These are phyloP conservation scores for Osmerus mordax DNA, from an alignment of 2,113 vertebrate species.

Conservation along the genomic window DNA sequence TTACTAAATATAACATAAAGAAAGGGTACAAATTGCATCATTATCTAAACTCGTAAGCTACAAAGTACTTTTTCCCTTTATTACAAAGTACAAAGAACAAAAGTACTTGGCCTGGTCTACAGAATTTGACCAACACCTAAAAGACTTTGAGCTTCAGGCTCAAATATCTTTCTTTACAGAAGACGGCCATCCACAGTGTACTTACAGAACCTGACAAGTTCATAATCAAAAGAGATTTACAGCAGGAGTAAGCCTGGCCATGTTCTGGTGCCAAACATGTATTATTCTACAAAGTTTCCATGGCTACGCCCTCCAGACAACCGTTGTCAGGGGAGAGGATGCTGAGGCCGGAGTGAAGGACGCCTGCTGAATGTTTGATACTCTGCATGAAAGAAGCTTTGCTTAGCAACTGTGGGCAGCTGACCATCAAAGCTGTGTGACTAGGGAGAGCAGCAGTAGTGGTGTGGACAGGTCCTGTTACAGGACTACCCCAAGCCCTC, in stretches of 20 bases:
- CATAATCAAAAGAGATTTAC: constrained; percentile 2
- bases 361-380: constrained; percentile 38
- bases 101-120: background rate
- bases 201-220: background rate
- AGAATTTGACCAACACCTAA: background rate
- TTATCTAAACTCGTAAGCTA: constrained; percentile 7
- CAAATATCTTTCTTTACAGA: background rate
- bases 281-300: constrained; percentile 3
- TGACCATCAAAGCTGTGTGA: constrained; percentile 26
- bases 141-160: too few relatives aligned
- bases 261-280: background rate
- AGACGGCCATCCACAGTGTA: background rate
- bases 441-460: background rate
- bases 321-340: constrained; percentile 1
- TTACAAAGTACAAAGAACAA: background rate
- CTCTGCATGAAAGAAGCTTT: constrained; percentile 32
- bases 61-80: background rate
- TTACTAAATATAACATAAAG: constrained; percentile 28
- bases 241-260: background rate
- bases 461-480: constrained; percentile 29
- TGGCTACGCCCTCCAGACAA: background rate
- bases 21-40: constrained; percentile 15
- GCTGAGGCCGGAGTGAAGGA: background rate
- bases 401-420: constrained; percentile 16
- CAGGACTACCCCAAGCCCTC: constrained; percentile 13